Evolutionary conservation across 2,888 invertebrate species (phyloP).

Genomic region (Ditula angustiorana): DNA sequence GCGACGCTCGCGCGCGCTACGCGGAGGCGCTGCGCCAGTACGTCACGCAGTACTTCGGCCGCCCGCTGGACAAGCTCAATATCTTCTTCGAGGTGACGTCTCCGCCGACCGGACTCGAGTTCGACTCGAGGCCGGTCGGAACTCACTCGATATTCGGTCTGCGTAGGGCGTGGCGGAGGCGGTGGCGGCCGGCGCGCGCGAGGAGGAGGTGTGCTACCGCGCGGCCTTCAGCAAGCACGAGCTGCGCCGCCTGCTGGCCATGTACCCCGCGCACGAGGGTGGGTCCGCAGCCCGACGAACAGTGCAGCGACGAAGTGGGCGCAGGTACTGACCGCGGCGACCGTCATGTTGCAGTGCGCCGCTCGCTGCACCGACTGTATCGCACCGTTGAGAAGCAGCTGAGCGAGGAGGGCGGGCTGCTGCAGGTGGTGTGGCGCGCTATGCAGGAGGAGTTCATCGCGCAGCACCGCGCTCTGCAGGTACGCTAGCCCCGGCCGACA

Average conservation of each 20-base stretch:
- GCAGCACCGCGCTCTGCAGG: slow-evolving; percentile 95
- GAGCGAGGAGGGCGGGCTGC: slow-evolving; percentile 96
- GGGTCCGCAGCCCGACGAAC: not conserved
- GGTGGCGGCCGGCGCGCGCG: slow-evolving; percentile 97
- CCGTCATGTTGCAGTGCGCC: slow-evolving; percentile 93
- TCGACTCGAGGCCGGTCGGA: no score
- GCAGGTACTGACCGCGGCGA: slow-evolving; percentile 23
- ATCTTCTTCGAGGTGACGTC: slow-evolving; percentile 92
- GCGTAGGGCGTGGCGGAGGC: slow-evolving; percentile 90
- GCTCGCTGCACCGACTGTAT: slow-evolving; percentile 96
- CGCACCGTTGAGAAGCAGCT: slow-evolving; percentile 99
- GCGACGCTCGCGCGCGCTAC: slow-evolving; percentile 96
- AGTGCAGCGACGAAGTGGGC: not conserved
- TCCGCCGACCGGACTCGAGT: no score
- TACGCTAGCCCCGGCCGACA: slow-evolving; percentile 34
- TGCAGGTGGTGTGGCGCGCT: slow-evolving; percentile 99
- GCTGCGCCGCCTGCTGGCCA: slow-evolving; percentile 96
- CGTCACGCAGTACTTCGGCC: slow-evolving; percentile 97
- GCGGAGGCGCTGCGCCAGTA: slow-evolving; percentile 95
- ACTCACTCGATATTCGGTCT: no score
- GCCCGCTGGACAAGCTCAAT: slow-evolving; percentile 87
- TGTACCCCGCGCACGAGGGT: slow-evolving; percentile 89
- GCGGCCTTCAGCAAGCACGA: slow-evolving; percentile 99
- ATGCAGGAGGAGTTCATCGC: slow-evolving; percentile 99
- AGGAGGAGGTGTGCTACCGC: slow-evolving; percentile 99